Conservation (phyloP, 1,140 invertebrate species). For the Coenobita brevimanus region DNA sequence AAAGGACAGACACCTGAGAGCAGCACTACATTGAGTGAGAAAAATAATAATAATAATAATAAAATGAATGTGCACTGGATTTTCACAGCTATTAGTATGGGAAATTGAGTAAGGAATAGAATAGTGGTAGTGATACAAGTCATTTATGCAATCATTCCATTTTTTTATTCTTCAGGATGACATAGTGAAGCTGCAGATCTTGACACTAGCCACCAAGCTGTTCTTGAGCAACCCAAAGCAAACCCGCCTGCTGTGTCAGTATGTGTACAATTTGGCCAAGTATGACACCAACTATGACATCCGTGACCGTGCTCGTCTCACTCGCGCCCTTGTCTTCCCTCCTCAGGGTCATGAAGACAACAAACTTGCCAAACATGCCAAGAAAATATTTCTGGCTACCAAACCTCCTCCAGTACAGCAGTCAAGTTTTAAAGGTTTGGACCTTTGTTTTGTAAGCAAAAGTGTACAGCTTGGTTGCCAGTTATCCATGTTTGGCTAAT, state of each 20-base stretch:
- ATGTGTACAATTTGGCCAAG: conserved; percentile 96
- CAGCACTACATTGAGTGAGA: too few species aligned
- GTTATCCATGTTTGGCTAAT: too few species aligned
- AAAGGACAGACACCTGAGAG: too few species aligned
- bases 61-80: too few species aligned
- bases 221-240: conserved; percentile 91
- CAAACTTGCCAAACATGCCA: conserved; percentile 82
- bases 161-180: conserved; percentile 86
- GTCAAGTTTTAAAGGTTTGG: conserved; percentile 81
- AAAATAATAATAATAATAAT: too few species aligned
- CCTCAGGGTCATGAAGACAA: conserved; percentile 75
- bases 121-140: too few species aligned
- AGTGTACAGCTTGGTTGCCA: too few species aligned
- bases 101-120: too few species aligned
- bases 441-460: too few species aligned
- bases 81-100: too few species aligned
- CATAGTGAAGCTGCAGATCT: conserved; percentile 95
- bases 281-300: conserved; percentile 99
- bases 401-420: conserved; percentile 93
- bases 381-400: conserved; percentile 89
- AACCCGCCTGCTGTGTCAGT: conserved; percentile 91
- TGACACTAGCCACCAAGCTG: conserved; percentile 96
- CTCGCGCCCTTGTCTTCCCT: conserved; percentile 87
- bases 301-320: conserved; percentile 91
- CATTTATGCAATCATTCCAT: too few species aligned